Evolutionary conservation across 2,113 vertebrate genomes (phyloP).

Genomic region (Herpetotheres cachinnans): DNA sequence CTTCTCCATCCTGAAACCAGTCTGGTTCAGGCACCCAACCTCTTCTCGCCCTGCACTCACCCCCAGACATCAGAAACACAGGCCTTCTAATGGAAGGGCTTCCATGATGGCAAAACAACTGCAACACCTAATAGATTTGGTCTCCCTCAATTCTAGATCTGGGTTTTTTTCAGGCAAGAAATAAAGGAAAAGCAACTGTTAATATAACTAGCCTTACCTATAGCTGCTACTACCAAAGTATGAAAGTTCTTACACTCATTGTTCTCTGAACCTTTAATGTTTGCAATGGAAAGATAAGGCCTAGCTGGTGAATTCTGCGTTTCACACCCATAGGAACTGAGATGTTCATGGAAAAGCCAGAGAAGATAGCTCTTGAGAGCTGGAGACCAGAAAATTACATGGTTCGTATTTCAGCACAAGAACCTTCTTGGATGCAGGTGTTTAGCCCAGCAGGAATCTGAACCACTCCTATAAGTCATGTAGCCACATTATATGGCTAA

Average conservation of each 20-base stretch:
- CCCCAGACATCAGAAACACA: background rate
- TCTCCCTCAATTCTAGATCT: background rate
- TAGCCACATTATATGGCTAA: background rate
- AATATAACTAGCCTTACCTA: background rate
- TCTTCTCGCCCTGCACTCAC: background rate
- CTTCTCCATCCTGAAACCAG: background rate
- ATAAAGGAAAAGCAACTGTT: background rate
- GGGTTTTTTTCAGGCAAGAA: background rate
- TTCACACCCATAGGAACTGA: background rate
- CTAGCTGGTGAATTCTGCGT: background rate
- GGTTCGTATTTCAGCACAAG: background rate
- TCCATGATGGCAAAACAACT: background rate
- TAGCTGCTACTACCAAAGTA: background rate
- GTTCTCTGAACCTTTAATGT: background rate
- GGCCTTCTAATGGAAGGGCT: background rate
- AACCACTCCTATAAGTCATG: background rate
- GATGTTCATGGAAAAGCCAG: background rate
- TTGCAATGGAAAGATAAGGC: background rate
- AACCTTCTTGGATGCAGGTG: background rate
- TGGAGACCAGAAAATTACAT: background rate
- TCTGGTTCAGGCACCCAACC: background rate
- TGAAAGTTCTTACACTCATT: background rate
- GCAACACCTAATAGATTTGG: background rate
- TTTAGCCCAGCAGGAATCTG: background rate
- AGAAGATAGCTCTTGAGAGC: background rate